phyloP scores from a whole-genome alignment of 2,797 vertebrate genomes.

The Cyprinella venusta region DNA sequence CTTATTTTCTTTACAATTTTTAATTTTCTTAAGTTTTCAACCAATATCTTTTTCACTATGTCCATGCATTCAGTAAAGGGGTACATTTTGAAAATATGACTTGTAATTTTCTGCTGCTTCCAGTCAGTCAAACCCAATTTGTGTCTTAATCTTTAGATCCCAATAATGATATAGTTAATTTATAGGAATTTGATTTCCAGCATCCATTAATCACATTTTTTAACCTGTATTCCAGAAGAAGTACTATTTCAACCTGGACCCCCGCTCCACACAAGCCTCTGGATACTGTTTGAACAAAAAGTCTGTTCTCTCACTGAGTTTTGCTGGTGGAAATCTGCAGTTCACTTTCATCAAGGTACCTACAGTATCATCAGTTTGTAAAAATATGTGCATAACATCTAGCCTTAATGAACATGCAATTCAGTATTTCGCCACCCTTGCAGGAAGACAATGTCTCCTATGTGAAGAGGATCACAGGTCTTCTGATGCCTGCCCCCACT shows the following conservation, averaged over 20 bases:
- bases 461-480: conserved; percentile 71
- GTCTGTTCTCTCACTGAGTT: conserved; percentile 76
- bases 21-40: not conserved
- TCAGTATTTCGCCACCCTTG: conserved; percentile 9
- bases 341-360: conserved; percentile 85
- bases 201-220: conserved; percentile 34
- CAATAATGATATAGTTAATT: not conserved
- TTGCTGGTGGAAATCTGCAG: conserved; percentile 77
- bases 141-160: not conserved
- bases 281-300: conserved; percentile 75
- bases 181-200: not conserved
- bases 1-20: too few species aligned
- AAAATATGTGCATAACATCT: not conserved
- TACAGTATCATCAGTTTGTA: not conserved
- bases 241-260: conserved; percentile 80
- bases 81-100: not conserved
- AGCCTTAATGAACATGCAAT: not conserved
- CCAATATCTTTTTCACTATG: not conserved
- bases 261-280: conserved; percentile 64
- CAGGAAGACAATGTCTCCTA: conserved; percentile 74
- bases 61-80: not conserved
- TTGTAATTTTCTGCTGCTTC: not conserved
- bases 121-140: not conserved
- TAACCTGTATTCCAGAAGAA: conserved; percentile 66
- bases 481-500: conserved; percentile 68